phyloP scores from a whole-genome alignment of 2,113 vertebrate genomes.

The Oceanites oceanicus region DNA sequence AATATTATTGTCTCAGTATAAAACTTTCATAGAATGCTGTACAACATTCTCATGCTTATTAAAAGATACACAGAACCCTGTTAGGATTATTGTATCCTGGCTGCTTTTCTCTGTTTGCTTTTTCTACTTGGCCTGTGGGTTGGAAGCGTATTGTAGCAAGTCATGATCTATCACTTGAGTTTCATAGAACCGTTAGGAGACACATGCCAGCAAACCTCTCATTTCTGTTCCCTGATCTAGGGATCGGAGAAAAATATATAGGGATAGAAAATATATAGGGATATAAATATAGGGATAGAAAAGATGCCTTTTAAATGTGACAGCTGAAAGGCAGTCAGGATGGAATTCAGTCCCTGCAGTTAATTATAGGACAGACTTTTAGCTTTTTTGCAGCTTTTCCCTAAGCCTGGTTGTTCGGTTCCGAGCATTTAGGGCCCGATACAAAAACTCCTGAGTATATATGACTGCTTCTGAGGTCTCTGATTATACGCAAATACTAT shows the following conservation, averaged over 20 bases:
- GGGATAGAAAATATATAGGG: too few relatives aligned
- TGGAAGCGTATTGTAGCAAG: fast-evolving
- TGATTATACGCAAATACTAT: neutral
- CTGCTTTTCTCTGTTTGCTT: neutral
- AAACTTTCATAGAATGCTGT: neutral
- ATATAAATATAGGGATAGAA: neutral
- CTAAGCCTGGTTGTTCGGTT: neutral
- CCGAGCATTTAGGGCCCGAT: neutral
- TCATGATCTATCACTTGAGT: neutral
- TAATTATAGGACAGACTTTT: neutral
- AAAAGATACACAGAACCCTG: neutral
- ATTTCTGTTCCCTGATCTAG: neutral
- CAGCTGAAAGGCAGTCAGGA: neutral
- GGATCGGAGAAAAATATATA: too few relatives aligned
- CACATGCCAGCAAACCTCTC: neutral
- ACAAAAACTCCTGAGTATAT: neutral
- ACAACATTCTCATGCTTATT: neutral
- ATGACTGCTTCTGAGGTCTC: neutral
- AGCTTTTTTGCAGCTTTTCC: neutral
- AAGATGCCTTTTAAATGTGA: neutral
- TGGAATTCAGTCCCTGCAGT: neutral
- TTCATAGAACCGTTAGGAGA: neutral
- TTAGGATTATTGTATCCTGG: neutral
- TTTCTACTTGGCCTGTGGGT: neutral
- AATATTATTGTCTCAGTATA: neutral